Percentiles rank a stretch among this genome's conserved stretches.
Evolutionary conservation across 2,113 vertebrate species (phyloP).

Genomic region (Callionymus lyra): DNA sequence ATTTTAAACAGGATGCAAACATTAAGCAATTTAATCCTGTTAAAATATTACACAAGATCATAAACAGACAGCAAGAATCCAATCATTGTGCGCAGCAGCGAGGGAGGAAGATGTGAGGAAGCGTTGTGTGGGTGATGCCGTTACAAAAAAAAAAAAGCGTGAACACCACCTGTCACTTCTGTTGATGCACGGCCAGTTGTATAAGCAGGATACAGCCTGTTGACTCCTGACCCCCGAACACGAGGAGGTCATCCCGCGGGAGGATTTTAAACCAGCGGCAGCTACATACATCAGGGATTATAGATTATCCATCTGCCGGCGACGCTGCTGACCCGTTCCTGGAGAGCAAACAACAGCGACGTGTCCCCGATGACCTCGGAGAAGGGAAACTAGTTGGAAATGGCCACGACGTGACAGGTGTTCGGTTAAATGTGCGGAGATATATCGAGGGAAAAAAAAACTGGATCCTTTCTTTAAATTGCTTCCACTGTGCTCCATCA

Average conservation of each 20-base stretch:
- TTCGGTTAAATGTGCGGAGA: no score
- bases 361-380: conserved; percentile 8
- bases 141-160: conserved; percentile 2
- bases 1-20: no score
- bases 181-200: conserved; percentile 2
- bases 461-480: no score
- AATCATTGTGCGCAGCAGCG: no score
- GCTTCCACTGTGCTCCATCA: no score
- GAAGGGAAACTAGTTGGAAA: not conserved
- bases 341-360: not conserved
- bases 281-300: conserved; percentile 27
- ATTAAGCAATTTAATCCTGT: no score
- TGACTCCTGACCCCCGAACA: conserved; percentile 22
- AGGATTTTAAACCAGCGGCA: conserved; percentile 19
- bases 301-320: conserved; percentile 35
- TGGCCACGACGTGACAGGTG: not conserved
- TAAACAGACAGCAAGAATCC: not conserved
- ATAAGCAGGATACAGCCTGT: not conserved
- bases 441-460: no score
- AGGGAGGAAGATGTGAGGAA: conserved; percentile 14
- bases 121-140: conserved; percentile 28
- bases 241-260: not conserved
- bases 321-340: conserved; percentile 1
- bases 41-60: conserved; percentile 7
- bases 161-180: conserved; percentile 30